Percentiles rank a stretch among this genome's conserved stretches.
These are phyloP conservation scores for Strigamia crassipes DNA, from an alignment of 2,888 invertebrate species.

Conservation along the genomic window DNA sequence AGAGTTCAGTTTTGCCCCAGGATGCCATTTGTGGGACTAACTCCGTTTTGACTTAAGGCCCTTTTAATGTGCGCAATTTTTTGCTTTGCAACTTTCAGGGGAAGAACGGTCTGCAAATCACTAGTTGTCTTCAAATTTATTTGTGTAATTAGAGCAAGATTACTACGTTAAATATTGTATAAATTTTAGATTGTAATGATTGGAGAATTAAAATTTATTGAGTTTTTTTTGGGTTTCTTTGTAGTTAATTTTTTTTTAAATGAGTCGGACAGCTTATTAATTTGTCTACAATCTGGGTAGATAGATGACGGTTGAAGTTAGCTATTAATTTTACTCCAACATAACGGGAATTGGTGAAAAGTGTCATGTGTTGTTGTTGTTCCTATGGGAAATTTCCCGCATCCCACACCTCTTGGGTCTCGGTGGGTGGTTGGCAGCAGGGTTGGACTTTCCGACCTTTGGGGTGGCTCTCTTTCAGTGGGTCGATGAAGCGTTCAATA, in stretches of 20 bases:
- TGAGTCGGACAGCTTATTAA: too few relatives aligned
- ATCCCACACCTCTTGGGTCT: slow-evolving; percentile 22
- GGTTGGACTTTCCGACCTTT: slow-evolving; percentile 26
- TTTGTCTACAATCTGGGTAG: too few relatives aligned
- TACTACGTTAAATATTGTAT: not conserved
- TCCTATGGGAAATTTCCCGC: not conserved
- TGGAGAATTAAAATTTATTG: not conserved
- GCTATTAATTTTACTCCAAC: not conserved
- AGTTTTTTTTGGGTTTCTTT: not conserved
- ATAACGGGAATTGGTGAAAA: not conserved
- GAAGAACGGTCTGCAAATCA: not conserved
- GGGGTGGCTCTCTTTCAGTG: slow-evolving; percentile 19
- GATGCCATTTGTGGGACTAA: slow-evolving; percentile 30
- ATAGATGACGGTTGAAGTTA: not conserved
- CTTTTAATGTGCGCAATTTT: not conserved
- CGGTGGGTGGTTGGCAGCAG: slow-evolving; percentile 19
- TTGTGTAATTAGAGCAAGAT: not conserved
- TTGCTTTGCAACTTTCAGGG: not conserved
- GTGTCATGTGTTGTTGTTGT: slow-evolving; percentile 15
- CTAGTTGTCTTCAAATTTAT: not conserved
- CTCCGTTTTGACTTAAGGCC: not conserved
- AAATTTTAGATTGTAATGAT: not conserved
- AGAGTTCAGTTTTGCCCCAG: slow-evolving; percentile 15
- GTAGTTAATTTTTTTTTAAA: not conserved
- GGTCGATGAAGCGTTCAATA: slow-evolving; percentile 15